Evolutionary conservation across 2,113 vertebrate genomes (phyloP).

Genomic region (Callorhinus ursinus): DNA sequence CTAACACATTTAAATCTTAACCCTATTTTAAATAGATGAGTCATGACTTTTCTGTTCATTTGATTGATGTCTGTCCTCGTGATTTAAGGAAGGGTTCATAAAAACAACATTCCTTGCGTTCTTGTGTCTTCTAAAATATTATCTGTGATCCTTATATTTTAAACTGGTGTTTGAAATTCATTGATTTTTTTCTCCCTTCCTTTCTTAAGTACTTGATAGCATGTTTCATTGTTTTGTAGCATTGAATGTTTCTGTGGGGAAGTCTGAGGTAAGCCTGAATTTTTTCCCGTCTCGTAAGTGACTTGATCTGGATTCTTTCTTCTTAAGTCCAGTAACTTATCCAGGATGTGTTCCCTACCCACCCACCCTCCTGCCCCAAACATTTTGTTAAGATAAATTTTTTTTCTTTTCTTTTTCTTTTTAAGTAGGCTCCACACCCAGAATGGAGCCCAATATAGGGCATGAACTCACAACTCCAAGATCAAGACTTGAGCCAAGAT

Average conservation of each 20-base stretch:
- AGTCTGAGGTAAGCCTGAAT: neutral
- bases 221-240: neutral
- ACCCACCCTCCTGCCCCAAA: neutral
- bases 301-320: neutral
- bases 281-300: neutral
- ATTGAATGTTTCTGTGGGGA: neutral
- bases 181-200: neutral
- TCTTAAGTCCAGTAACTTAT: neutral
- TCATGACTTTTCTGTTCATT: neutral
- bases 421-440: neutral
- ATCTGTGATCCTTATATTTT: neutral
- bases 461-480: neutral
- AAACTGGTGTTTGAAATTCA: neutral
- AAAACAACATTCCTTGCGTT: neutral
- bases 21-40: neutral
- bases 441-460: neutral
- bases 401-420: neutral
- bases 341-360: neutral
- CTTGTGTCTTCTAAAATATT: neutral
- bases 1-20: neutral
- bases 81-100: neutral
- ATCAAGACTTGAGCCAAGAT: neutral
- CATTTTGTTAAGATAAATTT: neutral
- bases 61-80: neutral
- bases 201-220: neutral